Conservation (phyloP, 2,888 invertebrate genomes). For the Diplazon laetatorius region DNA sequence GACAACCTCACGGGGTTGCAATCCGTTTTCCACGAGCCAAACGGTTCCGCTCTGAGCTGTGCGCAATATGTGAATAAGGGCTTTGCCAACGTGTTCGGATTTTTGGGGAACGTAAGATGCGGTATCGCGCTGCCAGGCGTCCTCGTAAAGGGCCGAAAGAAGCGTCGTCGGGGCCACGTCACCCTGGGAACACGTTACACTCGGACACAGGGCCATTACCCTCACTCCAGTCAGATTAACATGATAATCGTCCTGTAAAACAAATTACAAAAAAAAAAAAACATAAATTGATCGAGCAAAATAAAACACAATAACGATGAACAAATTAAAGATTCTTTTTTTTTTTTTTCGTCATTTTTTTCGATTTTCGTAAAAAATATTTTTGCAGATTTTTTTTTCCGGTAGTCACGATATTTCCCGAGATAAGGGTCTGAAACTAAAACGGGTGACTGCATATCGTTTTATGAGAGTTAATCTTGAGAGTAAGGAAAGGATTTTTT, state of each 20-base stretch:
- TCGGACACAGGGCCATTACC: conserved; percentile 88
- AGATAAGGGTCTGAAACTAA: too few relatives aligned
- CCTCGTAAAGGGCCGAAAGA: conserved; percentile 88
- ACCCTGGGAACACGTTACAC: conserved; percentile 87
- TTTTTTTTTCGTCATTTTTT: too few relatives aligned
- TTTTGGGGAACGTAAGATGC: conserved; percentile 86
- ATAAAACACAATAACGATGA: too few relatives aligned
- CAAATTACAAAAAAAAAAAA: conserved; percentile 13
- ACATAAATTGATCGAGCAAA: too few relatives aligned
- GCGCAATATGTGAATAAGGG: conserved; percentile 86
- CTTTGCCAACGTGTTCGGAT: conserved; percentile 88
- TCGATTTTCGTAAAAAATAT: too few relatives aligned
- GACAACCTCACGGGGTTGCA: conserved; percentile 85
- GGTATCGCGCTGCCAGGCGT: conserved; percentile 89
- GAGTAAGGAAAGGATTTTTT: too few relatives aligned
- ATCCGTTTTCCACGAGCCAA: conserved; percentile 88
- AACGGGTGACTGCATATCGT: too few relatives aligned
- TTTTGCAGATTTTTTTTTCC: too few relatives aligned
- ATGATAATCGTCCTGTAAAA: conserved; percentile 87
- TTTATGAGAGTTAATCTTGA: too few relatives aligned
- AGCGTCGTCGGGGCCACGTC: conserved; percentile 87
- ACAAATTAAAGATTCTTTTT: too few relatives aligned
- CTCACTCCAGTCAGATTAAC: conserved; percentile 88
- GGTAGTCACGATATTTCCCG: too few relatives aligned
- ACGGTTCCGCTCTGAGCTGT: conserved; percentile 89